phyloP scores from a whole-genome alignment of 2,797 vertebrate species.

The Ficedula albicollis region DNA sequence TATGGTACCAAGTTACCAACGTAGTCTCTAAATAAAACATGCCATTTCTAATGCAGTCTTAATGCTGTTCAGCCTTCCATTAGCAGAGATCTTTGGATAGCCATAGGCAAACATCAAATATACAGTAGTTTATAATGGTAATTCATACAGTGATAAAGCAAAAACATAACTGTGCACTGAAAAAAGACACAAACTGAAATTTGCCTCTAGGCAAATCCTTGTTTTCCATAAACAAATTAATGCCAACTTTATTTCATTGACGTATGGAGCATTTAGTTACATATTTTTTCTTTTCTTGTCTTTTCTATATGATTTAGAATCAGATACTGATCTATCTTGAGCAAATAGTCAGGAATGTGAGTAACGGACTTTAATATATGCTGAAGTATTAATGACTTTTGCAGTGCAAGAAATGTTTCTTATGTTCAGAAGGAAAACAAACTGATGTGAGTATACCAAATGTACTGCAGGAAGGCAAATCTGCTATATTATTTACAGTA shows the following conservation, averaged over 20 bases:
- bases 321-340: not conserved
- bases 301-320: not conserved
- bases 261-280: not conserved
- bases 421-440: not conserved
- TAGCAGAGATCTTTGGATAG: slow-evolving; percentile 44
- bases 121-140: slow-evolving; percentile 54
- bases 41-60: slow-evolving; percentile 65
- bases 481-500: not conserved
- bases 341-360: not conserved
- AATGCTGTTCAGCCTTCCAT: slow-evolving; percentile 35
- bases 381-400: slow-evolving; percentile 5
- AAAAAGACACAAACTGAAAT: slow-evolving; percentile 38
- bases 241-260: not conserved
- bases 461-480: not conserved
- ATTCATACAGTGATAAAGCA: slow-evolving; percentile 19
- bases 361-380: not conserved
- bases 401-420: not conserved
- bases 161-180: slow-evolving; percentile 3
- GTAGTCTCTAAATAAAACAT: slow-evolving; percentile 75
- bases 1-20: slow-evolving; percentile 52
- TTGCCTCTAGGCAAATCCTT: slow-evolving; percentile 28
- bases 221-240: slow-evolving; percentile 50
- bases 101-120: slow-evolving; percentile 62
- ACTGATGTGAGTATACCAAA: not conserved
- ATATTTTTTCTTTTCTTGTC: not conserved